A percentile compares a stretch with the other conserved stretches of the same genome.
phyloP scores from a whole-genome alignment of 2,113 vertebrate species.

The Tachuris rubrigastra region DNA sequence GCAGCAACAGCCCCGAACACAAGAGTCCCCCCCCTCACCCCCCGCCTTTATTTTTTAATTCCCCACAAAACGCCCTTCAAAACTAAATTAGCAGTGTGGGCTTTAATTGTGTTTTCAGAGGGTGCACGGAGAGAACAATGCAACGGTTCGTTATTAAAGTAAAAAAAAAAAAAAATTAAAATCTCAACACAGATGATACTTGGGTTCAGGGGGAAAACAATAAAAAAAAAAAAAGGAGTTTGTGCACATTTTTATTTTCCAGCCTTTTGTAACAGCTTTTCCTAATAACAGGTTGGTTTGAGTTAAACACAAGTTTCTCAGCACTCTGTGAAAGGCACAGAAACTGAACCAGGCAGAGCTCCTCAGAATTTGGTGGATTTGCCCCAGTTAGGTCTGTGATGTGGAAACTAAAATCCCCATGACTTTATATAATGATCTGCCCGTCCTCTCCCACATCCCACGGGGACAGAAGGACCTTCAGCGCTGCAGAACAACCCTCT shows the following conservation, averaged over 20 bases:
- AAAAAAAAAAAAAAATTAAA: conserved; percentile 41
- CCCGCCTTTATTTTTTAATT: background rate
- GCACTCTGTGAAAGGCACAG: background rate
- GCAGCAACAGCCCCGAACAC: background rate
- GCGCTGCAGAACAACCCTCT: background rate
- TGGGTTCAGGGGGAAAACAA: background rate
- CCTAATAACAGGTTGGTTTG: background rate
- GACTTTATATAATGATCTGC: background rate
- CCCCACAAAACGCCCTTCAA: background rate
- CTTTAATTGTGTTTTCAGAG: conserved; percentile 47
- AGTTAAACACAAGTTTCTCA: background rate
- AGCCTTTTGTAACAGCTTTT: background rate
- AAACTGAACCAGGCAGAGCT: background rate
- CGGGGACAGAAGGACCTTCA: background rate
- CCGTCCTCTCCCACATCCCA: background rate
- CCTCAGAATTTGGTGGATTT: background rate
- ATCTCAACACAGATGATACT: conserved; percentile 6
- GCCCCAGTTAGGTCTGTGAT: background rate
- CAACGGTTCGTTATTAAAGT: background rate
- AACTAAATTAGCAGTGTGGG: conserved; percentile 53
- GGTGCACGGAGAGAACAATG: background rate
- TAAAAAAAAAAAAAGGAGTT: background rate
- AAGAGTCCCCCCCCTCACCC: background rate
- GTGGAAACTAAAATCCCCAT: background rate
- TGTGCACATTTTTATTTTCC: background rate